phyloP scores from a whole-genome alignment of 1,140 invertebrate species.

The Armadillidium nasatum region DNA sequence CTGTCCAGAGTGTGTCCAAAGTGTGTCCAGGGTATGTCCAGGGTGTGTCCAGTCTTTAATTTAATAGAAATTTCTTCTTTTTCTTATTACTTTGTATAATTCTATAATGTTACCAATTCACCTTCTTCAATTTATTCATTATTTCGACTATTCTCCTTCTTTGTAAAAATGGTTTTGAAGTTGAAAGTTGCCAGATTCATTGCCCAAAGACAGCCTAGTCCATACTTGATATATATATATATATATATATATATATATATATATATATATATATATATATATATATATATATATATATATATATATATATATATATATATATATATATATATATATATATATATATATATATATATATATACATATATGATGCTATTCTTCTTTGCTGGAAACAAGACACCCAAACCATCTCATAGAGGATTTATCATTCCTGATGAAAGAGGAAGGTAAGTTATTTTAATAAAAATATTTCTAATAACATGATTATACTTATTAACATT shows the following conservation, averaged over 20 bases:
- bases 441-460: neutral
- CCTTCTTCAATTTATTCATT: too few relatives aligned
- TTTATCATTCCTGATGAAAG: constrained; percentile 25
- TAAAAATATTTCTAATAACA: neutral
- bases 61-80: too few relatives aligned
- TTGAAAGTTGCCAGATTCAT: too few relatives aligned
- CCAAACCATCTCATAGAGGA: constrained; percentile 4
- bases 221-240: neutral
- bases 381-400: constrained; percentile 26
- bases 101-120: too few relatives aligned
- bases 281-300: constrained; percentile 17
- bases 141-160: too few relatives aligned
- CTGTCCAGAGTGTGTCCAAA: too few relatives aligned
- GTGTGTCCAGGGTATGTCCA: too few relatives aligned
- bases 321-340: constrained; percentile 14
- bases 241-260: constrained; percentile 19
- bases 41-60: too few relatives aligned
- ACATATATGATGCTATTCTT: constrained; percentile 21
- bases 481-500: too few relatives aligned
- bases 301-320: constrained; percentile 14
- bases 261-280: constrained; percentile 13
- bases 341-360: constrained; percentile 6
- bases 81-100: too few relatives aligned
- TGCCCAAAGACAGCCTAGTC: too few relatives aligned
- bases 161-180: too few relatives aligned